Percentiles rank a stretch among this genome's conserved stretches.
Conservation (phyloP, 2,888 invertebrate genomes). For the Automeris io region DNA sequence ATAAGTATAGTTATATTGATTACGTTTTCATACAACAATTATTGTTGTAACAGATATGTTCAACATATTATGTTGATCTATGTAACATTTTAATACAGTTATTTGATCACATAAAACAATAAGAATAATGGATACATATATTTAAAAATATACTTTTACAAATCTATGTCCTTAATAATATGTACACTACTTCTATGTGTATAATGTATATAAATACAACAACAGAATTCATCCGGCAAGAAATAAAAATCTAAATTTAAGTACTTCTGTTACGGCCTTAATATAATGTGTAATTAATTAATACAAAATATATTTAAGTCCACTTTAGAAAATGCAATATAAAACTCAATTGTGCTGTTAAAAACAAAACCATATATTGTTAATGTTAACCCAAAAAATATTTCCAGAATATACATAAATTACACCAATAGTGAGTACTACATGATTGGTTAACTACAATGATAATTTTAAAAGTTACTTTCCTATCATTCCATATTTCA, state of each 20-base stretch:
- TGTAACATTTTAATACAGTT: constrained; percentile 3
- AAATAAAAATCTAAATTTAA: constrained; percentile 37
- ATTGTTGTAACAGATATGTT: constrained; percentile 1
- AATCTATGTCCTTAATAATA: constrained; percentile 19
- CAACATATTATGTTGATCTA: constrained; percentile 3
- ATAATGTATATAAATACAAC: constrained; percentile 26
- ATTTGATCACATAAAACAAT: constrained; percentile 13
- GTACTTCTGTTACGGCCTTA: constrained; percentile 54
- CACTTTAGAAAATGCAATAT: too few relatives aligned
- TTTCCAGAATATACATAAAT: too few relatives aligned
- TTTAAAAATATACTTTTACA: constrained; percentile 16
- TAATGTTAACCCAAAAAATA: too few relatives aligned
- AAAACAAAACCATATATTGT: too few relatives aligned
- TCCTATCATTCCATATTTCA: too few relatives aligned
- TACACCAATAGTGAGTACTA: too few relatives aligned
- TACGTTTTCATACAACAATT: constrained; percentile 1
- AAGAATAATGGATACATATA: constrained; percentile 17
- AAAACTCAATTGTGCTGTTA: too few relatives aligned
- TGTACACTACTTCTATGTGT: constrained; percentile 10
- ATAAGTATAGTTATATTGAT: too few relatives aligned
- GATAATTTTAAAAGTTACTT: too few relatives aligned
- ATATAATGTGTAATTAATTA: too few relatives aligned
- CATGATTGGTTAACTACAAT: too few relatives aligned
- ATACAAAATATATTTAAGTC: too few relatives aligned
- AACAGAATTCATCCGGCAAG: constrained; percentile 38